phyloP scores from a whole-genome alignment of 2,888 invertebrate genomes.

The Plagodis pulveraria region DNA sequence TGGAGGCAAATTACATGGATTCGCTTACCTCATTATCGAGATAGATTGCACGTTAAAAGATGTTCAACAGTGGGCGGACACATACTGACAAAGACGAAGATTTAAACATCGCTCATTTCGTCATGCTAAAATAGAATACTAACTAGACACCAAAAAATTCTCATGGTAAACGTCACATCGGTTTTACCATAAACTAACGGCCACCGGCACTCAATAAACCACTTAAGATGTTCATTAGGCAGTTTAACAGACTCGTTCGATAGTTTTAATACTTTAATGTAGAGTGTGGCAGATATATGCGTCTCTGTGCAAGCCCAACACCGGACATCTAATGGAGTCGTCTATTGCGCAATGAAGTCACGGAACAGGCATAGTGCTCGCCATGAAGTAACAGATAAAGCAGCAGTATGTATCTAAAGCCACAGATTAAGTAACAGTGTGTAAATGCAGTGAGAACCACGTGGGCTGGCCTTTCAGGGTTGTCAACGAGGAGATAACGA shows the following conservation, averaged over 20 bases:
- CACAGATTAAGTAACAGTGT: slow-evolving; percentile 31
- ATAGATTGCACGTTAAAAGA: too few species aligned
- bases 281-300: slow-evolving; percentile 35
- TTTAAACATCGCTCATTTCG: slow-evolving; percentile 5
- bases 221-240: slow-evolving; percentile 81
- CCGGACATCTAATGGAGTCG: slow-evolving; percentile 75
- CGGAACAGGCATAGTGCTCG: slow-evolving; percentile 29
- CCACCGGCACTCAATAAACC: slow-evolving; percentile 80
- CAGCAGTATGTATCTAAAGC: slow-evolving; percentile 32
- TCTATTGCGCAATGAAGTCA: slow-evolving; percentile 66
- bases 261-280: slow-evolving; percentile 73
- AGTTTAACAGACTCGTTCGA: slow-evolving; percentile 60
- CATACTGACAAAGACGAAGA: too few species aligned
- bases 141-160: slow-evolving; percentile 39
- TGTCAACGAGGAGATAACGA: slow-evolving; percentile 44
- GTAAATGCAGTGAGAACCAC: slow-evolving; percentile 58
- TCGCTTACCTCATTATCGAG: too few species aligned
- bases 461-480: slow-evolving; percentile 61
- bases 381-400: slow-evolving; percentile 18
- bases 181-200: slow-evolving; percentile 79
- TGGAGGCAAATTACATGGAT: too few species aligned
- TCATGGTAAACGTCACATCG: slow-evolving; percentile 59
- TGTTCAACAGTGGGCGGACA: too few species aligned
- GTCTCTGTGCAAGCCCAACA: slow-evolving; percentile 31
- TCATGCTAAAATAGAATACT: neutral